Conservation (phyloP, 2,113 vertebrate species). For the Dascyllus trimaculatus region DNA sequence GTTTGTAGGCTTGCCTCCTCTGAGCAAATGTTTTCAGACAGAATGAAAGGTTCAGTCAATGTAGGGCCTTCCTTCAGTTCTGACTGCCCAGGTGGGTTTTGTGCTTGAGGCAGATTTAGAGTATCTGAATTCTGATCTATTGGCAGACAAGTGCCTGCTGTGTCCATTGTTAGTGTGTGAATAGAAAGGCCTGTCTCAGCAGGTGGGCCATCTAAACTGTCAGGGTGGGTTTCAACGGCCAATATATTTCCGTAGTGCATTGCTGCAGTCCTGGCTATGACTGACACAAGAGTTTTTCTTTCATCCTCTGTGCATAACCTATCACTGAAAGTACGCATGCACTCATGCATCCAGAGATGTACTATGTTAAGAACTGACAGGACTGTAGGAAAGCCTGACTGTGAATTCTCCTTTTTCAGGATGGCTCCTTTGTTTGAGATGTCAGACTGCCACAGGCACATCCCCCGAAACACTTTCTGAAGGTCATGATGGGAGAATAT, state of each 20-base stretch:
- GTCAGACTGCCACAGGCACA: constrained; percentile 79
- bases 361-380: constrained; percentile 67
- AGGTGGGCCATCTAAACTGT: background rate
- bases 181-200: background rate
- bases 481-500: constrained; percentile 86
- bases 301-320: constrained; percentile 79
- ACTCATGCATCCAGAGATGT: constrained; percentile 90
- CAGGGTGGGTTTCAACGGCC: constrained; percentile 3
- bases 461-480: constrained; percentile 85
- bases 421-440: background rate
- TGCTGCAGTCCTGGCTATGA: constrained; percentile 76
- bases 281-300: constrained; percentile 64
- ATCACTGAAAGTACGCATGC: constrained; percentile 88
- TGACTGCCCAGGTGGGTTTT: constrained; percentile 17
- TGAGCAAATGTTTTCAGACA: constrained; percentile 2
- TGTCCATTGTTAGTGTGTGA: background rate
- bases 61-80: background rate
- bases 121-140: constrained; percentile 4
- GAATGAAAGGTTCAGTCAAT: background rate
- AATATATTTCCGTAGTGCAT: constrained; percentile 64
- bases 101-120: constrained; percentile 13
- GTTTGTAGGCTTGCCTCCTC: background rate
- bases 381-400: background rate
- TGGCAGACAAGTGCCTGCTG: background rate
- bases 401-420: background rate